Percentiles rank a stretch among this genome's conserved stretches.
Conservation (phyloP, 2,797 vertebrate species). For the Scyliorhinus canicula region DNA sequence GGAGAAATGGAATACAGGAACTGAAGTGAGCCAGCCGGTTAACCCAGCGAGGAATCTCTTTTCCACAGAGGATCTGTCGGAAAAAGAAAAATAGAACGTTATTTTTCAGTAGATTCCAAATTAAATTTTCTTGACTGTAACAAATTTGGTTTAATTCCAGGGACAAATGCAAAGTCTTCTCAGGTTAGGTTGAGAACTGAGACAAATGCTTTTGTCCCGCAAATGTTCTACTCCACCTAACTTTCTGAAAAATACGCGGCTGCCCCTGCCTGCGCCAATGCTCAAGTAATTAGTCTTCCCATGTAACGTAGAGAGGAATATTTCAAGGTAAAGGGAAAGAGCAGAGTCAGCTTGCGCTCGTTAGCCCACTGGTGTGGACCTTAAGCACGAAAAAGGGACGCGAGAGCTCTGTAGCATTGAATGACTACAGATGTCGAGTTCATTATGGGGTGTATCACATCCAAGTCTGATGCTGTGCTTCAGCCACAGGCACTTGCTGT, state of each 20-base stretch:
- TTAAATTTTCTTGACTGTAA: not conserved
- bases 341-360: not conserved
- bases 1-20: conserved; percentile 96
- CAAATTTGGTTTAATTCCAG: not conserved
- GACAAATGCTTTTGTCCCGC: not conserved
- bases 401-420: not conserved
- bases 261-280: not conserved
- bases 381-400: not conserved
- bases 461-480: not conserved
- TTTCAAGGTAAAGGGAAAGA: not conserved
- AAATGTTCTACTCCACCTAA: too few species aligned
- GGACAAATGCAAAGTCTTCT: not conserved
- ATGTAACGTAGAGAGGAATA: not conserved
- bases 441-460: not conserved
- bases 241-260: not conserved
- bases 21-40: conserved; percentile 98
- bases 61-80: conserved; percentile 85
- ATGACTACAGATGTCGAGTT: not conserved
- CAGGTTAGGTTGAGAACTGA: not conserved
- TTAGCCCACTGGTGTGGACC: not conserved
- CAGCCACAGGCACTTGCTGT: not conserved
- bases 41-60: conserved; percentile 97
- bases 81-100: conserved; percentile 36
- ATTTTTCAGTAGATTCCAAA: not conserved
- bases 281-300: not conserved